Percentiles rank a stretch among this genome's conserved stretches.
phyloP scores from a whole-genome alignment of 2,113 vertebrate species.

The Saccopteryx leptura region DNA sequence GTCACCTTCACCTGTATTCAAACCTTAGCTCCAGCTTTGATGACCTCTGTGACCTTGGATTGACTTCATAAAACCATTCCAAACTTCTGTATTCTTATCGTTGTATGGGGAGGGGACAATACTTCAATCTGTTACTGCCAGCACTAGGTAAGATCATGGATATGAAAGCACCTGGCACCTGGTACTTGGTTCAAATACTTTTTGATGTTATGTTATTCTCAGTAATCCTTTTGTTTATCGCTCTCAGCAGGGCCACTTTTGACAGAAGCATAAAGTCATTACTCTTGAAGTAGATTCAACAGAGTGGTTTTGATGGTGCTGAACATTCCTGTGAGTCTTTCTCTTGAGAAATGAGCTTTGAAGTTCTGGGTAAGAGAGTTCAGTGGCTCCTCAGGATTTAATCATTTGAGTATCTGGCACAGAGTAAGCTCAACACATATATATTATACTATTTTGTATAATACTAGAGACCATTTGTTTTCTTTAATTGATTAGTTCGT shows the following conservation, averaged over 20 bases:
- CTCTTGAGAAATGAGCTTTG: constrained; percentile 21
- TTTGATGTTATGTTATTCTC: neutral
- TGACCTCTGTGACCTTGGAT: constrained; percentile 6
- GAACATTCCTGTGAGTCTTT: neutral
- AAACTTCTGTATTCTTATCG: neutral
- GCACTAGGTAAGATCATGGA: neutral
- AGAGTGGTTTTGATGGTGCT: neutral
- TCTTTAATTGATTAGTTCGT: constrained; percentile 23
- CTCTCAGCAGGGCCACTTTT: neutral
- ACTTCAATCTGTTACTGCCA: neutral
- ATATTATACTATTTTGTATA: neutral
- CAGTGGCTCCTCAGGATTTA: neutral
- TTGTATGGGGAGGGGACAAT: neutral
- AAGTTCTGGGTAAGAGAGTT: neutral
- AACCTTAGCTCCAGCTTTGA: constrained; percentile 23
- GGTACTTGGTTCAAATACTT: neutral
- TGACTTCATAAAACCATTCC: neutral
- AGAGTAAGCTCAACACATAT: neutral
- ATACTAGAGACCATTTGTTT: neutral
- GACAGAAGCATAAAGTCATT: neutral
- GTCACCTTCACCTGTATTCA: constrained; percentile 12
- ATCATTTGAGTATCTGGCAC: neutral
- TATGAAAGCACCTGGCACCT: neutral
- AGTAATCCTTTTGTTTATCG: neutral
- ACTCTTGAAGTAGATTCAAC: neutral